Conservation (phyloP, 2,888 invertebrate genomes). For the Chrysopilus asiliformis region DNA sequence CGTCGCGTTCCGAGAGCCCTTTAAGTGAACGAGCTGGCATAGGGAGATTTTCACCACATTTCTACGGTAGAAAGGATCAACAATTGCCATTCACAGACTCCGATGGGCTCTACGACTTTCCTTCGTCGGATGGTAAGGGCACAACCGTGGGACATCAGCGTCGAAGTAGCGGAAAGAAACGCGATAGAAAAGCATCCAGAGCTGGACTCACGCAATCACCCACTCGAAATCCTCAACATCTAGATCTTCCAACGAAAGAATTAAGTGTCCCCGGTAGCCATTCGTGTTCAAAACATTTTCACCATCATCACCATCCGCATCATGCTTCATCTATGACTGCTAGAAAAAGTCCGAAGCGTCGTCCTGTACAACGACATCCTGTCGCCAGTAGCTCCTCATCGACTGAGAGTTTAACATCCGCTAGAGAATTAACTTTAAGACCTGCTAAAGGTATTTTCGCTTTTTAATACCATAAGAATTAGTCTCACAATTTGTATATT, state of each 20-base stretch:
- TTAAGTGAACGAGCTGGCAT: conserved; percentile 58
- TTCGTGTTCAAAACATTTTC: conserved; percentile 23
- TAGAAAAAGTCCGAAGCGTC: conserved; percentile 45
- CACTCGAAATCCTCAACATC: conserved; percentile 30
- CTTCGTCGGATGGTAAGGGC: conserved; percentile 56
- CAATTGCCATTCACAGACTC: conserved; percentile 61
- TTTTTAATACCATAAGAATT: background rate
- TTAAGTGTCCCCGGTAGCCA: conserved; percentile 16
- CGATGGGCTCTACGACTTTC: conserved; percentile 66
- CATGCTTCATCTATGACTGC: conserved; percentile 34
- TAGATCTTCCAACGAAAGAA: conserved; percentile 46
- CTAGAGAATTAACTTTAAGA: conserved; percentile 33
- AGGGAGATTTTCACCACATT: conserved; percentile 55
- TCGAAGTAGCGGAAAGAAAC: conserved; percentile 48
- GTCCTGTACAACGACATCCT: conserved; percentile 40
- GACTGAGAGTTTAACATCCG: conserved; percentile 44
- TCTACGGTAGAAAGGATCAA: conserved; percentile 51
- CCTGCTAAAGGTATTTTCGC: conserved; percentile 20
- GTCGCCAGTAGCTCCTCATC: conserved; percentile 45
- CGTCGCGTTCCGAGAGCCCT: conserved; percentile 66
- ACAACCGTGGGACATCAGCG: conserved; percentile 41
- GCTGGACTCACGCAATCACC: conserved; percentile 23
- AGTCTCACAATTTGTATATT: background rate
- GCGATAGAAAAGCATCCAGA: conserved; percentile 45
- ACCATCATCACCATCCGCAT: conserved; percentile 23